Conservation (phyloP, 2,888 invertebrate genomes). For the Mylabris sibirica region DNA sequence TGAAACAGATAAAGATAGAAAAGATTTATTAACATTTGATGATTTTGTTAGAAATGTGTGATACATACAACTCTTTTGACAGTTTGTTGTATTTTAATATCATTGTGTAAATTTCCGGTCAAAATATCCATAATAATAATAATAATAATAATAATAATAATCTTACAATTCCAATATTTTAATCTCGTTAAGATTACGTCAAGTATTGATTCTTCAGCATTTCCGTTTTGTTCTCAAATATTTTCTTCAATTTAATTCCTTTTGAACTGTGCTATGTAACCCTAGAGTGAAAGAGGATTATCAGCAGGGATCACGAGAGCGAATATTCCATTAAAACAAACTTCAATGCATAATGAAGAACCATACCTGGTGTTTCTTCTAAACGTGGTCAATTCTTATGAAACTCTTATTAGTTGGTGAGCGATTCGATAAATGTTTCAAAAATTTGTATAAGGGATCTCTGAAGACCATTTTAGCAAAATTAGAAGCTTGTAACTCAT, state of each 20-base stretch:
- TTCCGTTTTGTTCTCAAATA: not conserved
- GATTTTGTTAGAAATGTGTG: not conserved
- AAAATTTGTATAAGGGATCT: too few species aligned
- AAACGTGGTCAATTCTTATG: too few species aligned
- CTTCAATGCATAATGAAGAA: too few species aligned
- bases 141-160: not conserved
- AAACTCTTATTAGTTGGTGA: too few species aligned
- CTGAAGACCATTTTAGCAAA: too few species aligned
- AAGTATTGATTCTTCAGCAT: not conserved
- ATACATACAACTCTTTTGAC: not conserved
- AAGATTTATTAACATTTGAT: not conserved
- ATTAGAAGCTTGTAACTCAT: too few species aligned
- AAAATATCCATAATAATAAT: not conserved
- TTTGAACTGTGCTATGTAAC: not conserved
- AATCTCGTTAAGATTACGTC: not conserved
- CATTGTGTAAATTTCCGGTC: slow-evolving; percentile 22
- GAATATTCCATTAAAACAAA: too few species aligned
- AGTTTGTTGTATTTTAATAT: slow-evolving; percentile 6
- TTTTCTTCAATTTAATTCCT: not conserved
- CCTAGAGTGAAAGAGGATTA: slow-evolving; percentile 6
- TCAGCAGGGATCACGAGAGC: too few species aligned
- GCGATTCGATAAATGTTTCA: too few species aligned
- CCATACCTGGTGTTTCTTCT: too few species aligned
- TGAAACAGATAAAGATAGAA: not conserved
- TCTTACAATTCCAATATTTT: not conserved